A percentile compares a stretch with the other conserved stretches of the same genome.
phyloP scores from a whole-genome alignment of 2,888 invertebrate species.

The Hirtodrosophila confusa region DNA sequence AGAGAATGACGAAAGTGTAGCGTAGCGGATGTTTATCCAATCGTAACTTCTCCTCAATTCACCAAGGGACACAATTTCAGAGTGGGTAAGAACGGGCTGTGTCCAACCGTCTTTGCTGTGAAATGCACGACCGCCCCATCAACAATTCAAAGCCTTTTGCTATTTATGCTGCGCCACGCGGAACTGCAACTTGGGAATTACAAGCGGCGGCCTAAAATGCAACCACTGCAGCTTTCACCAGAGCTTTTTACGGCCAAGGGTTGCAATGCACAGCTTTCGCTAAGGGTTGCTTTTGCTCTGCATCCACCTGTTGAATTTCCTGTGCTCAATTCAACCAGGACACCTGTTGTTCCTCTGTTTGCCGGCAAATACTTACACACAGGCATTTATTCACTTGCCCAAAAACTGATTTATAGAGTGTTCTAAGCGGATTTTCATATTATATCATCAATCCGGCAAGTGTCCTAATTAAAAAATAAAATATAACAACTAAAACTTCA shows the following conservation, averaged over 20 bases:
- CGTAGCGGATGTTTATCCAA: slow-evolving; percentile 3
- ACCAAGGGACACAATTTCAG: slow-evolving; percentile 74
- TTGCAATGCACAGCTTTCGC: slow-evolving; percentile 54
- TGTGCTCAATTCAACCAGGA: too few relatives aligned
- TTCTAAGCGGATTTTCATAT: too few relatives aligned
- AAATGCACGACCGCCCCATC: slow-evolving; percentile 78
- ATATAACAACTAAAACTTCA: too few relatives aligned
- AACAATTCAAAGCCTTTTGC: not conserved
- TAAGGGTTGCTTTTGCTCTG: slow-evolving; percentile 17
- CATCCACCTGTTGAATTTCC: slow-evolving; percentile 18
- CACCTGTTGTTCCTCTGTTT: slow-evolving; percentile 22
- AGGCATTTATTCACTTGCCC: too few relatives aligned
- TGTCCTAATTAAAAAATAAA: too few relatives aligned
- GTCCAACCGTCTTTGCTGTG: slow-evolving; percentile 76
- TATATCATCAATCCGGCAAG: too few relatives aligned
- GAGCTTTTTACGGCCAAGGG: slow-evolving; percentile 47
- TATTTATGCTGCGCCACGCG: slow-evolving; percentile 52
- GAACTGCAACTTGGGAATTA: slow-evolving; percentile 71
- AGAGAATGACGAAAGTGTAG: slow-evolving; percentile 62
- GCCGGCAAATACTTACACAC: too few relatives aligned
- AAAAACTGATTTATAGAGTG: too few relatives aligned
- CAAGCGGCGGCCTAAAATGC: slow-evolving; percentile 27
- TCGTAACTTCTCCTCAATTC: too few relatives aligned
- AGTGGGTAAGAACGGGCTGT: slow-evolving; percentile 74
- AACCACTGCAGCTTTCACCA: slow-evolving; percentile 29